Evolutionary conservation across 2,113 vertebrate genomes (phyloP).

Genomic region (Platysternon megacephalum): DNA sequence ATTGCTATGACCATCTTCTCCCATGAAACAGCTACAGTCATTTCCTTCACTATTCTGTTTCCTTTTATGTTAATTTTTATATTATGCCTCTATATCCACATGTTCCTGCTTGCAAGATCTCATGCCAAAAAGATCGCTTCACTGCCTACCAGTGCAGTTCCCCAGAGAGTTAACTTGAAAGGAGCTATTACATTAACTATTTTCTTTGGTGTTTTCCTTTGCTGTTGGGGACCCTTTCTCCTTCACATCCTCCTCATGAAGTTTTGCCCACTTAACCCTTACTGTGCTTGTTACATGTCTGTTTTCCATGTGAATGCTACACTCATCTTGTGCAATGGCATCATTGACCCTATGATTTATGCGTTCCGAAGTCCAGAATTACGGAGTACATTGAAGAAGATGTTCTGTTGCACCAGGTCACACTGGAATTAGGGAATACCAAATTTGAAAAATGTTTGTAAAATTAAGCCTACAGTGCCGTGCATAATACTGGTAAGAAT

Average conservation of each 20-base stretch:
- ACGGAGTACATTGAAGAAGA: conserved; percentile 87
- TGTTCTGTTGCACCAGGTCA: conserved; percentile 79
- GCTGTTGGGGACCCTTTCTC: conserved; percentile 94
- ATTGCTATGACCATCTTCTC: conserved; percentile 87
- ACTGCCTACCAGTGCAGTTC: conserved; percentile 69
- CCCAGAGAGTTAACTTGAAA: conserved; percentile 82
- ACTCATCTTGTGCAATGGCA: conserved; percentile 90
- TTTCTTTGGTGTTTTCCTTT: conserved; percentile 91
- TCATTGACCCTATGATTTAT: conserved; percentile 95
- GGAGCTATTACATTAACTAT: conserved; percentile 92
- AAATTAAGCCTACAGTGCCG: background rate
- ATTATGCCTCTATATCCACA: conserved; percentile 91
- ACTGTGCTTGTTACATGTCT: conserved; percentile 94
- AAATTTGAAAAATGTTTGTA: background rate
- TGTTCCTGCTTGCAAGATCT: conserved; percentile 91
- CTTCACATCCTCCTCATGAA: conserved; percentile 90
- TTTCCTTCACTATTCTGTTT: conserved; percentile 87
- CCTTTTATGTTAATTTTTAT: conserved; percentile 87
- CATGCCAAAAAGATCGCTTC: conserved; percentile 87
- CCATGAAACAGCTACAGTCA: conserved; percentile 81
- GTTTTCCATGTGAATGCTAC: conserved; percentile 91
- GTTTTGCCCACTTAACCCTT: conserved; percentile 91
- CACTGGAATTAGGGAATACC: conserved; percentile 8
- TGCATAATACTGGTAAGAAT: background rate
- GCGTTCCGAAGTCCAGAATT: conserved; percentile 92